Evolutionary conservation across 2,888 invertebrate genomes (phyloP).

Genomic region (Spilosoma lubricipeda): DNA sequence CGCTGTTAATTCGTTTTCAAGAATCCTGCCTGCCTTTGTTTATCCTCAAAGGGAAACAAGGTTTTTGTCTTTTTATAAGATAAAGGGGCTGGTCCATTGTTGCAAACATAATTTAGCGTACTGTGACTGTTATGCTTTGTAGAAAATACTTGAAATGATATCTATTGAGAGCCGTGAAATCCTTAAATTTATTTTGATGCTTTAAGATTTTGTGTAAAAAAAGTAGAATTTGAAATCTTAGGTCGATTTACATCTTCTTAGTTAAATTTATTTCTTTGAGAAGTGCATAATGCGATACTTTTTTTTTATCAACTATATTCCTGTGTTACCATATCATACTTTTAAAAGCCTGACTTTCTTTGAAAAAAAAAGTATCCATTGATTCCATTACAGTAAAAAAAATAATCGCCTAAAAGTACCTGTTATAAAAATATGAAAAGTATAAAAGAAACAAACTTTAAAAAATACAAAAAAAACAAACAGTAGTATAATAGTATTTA

Average conservation of each 20-base stretch:
- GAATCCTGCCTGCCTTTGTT: conserved; percentile 73
- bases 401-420: background rate
- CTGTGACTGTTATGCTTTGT: conserved; percentile 55
- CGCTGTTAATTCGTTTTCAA: conserved; percentile 69
- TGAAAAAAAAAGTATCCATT: no score
- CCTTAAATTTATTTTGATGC: conserved; percentile 16
- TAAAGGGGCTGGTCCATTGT: conserved; percentile 67
- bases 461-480: background rate
- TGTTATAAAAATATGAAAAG: no score
- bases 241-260: background rate
- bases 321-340: background rate
- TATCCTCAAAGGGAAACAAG: conserved; percentile 73
- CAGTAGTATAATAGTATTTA: conserved; percentile 3
- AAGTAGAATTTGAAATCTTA: background rate
- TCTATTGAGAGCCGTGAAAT: conserved; percentile 42
- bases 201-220: background rate
- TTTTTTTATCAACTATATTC: background rate
- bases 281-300: background rate
- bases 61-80: conserved; percentile 60
- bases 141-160: conserved; percentile 46
- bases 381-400: no score
- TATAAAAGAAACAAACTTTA: background rate
- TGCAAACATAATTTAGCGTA: conserved; percentile 53
- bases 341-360: no score
- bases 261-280: background rate